These are phyloP conservation scores for Zosterops lateralis DNA, from an alignment of 2,113 vertebrate genomes.

Conservation along the genomic window DNA sequence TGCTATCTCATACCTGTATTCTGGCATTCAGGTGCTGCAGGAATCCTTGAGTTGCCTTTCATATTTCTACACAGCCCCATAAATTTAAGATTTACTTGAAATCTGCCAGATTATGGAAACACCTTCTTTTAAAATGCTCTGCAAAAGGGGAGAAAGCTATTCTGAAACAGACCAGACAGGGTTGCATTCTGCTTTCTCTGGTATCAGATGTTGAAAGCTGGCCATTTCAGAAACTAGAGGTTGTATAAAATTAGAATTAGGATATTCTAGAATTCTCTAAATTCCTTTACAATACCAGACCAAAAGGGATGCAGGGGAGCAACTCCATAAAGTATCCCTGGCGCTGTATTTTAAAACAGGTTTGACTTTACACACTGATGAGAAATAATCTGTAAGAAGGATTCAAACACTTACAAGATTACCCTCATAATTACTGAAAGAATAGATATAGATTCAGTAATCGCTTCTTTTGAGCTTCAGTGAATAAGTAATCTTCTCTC, in stretches of 20 bases:
- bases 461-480: conserved; percentile 37
- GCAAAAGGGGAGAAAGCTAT: neutral
- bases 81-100: neutral
- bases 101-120: neutral
- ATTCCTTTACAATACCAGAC: neutral
- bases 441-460: conserved; percentile 28
- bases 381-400: neutral
- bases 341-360: neutral
- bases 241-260: neutral
- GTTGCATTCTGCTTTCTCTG: neutral
- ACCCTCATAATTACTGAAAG: conserved; percentile 20
- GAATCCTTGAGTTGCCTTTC: neutral
- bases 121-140: neutral
- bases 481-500: conserved; percentile 47
- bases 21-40: neutral
- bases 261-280: neutral
- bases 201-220: neutral
- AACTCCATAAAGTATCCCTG: neutral
- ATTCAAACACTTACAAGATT: conserved; percentile 33
- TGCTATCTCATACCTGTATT: neutral
- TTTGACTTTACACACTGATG: neutral
- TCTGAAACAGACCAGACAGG: neutral
- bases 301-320: neutral
- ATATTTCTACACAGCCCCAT: neutral
- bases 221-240: neutral